Base-by-base conservation (phyloP, 2,888 invertebrate species). In the Pegoplata infirma region DNA sequence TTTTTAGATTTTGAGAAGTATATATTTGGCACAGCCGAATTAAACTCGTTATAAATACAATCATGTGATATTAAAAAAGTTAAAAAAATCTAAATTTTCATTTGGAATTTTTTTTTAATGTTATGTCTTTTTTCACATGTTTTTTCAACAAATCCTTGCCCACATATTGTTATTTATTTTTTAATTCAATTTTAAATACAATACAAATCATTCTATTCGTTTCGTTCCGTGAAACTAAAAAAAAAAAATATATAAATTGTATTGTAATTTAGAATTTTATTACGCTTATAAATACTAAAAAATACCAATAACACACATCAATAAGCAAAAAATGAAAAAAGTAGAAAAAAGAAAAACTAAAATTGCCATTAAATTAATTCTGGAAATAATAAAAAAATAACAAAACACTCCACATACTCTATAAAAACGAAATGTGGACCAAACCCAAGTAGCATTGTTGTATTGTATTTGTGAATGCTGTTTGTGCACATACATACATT, bases 231-330 rank as follows among this genome's bases (percentile, higher is more conserved):
- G n/a, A n/a, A 23, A 12, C 36, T 14, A 7, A 56, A 1, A 19
- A 36, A 55, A n/a, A 23, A 40, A 40, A 12, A 8, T 14, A 17
- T 47, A 81, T 79, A 79, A 81, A 72, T 81, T 80, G 69, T 73
- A 75, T 76, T 76, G 72, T 77, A 80, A 77, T 80, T 73, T 82
- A 58, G 75, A 77, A 81, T 82, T 82, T 81, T 82, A 81, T 82
- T 80, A 67, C 46, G 80, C 76, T 76, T 80, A 81, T 82, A 82
- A 81, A 82, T 80, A 81, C 77, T 69, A 69, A 78, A 78, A 32
- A 68, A 78, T 68, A 59, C 55, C 64, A 69, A 78, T 58, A 75
- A 68, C 64, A 67, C 64, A 75, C 67, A 64, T 71, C 71, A 78
- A 58, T 72, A 78, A 68, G 64, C 64, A 72, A 78, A 73, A 61